Evolutionary conservation across 1,140 invertebrate genomes (phyloP).

Genomic region (Drosophila tsacasi): DNA sequence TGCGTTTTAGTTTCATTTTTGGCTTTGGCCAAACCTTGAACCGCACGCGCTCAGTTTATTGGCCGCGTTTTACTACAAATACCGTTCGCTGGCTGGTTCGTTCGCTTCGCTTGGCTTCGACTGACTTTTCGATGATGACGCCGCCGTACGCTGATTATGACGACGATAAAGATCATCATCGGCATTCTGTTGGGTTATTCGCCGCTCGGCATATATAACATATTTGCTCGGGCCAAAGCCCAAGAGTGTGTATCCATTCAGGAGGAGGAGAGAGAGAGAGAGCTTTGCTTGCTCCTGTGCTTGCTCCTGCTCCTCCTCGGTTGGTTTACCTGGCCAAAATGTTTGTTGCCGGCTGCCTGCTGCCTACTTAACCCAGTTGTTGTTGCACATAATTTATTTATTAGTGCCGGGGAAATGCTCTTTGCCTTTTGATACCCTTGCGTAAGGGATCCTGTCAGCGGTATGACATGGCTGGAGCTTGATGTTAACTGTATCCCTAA

Average conservation of each 20-base stretch:
- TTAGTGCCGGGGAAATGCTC: conserved; percentile 48
- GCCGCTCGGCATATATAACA: conserved; percentile 24
- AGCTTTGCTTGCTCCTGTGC: neutral
- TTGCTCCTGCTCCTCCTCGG: conserved; percentile 9
- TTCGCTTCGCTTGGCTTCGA: conserved; percentile 57
- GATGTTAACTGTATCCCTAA: neutral
- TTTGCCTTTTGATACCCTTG: conserved; percentile 17
- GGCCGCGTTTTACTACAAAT: conserved; percentile 85
- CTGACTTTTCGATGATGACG: conserved; percentile 51
- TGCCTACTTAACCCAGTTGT: conserved; percentile 43
- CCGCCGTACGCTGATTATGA: conserved; percentile 38
- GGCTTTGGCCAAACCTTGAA: conserved; percentile 84
- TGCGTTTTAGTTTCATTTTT: conserved; percentile 75
- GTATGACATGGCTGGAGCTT: neutral
- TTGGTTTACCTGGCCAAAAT: conserved; percentile 29
- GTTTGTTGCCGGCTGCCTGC: conserved; percentile 15
- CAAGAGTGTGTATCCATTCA: conserved; percentile 18
- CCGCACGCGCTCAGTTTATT: conserved; percentile 83
- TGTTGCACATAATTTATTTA: conserved; percentile 67
- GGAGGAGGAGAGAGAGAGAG: neutral
- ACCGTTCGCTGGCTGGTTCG: conserved; percentile 64
- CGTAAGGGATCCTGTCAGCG: too few relatives aligned
- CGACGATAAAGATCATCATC: conserved; percentile 37
- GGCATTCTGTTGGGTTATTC: conserved; percentile 34
- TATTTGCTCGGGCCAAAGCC: conserved; percentile 15